These are phyloP conservation scores for Lophotis ruficrista DNA, from an alignment of 2,113 vertebrate genomes.

Conservation along the genomic window DNA sequence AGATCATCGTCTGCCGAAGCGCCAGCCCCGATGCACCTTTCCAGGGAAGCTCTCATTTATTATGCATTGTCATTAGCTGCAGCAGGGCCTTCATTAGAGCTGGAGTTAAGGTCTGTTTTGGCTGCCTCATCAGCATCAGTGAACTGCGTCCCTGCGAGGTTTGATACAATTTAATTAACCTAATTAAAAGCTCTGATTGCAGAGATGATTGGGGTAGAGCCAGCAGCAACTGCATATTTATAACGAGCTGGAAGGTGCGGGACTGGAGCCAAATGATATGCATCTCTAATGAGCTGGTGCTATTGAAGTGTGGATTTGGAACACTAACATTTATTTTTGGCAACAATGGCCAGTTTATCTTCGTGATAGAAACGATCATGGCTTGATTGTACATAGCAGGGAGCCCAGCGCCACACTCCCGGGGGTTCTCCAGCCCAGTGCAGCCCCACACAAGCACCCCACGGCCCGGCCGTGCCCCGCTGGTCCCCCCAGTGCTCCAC, in stretches of 20 bases:
- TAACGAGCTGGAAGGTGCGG: slow-evolving; percentile 95
- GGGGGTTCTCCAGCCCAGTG: background rate
- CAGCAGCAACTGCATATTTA: slow-evolving; percentile 93
- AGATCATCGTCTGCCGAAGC: slow-evolving; percentile 64
- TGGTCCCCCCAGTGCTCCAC: rapidly evolving
- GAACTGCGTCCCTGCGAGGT: slow-evolving; percentile 97
- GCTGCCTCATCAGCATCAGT: slow-evolving; percentile 96
- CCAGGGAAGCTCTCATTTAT: slow-evolving; percentile 76
- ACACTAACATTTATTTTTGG: slow-evolving; percentile 84
- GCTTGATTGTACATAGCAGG: background rate
- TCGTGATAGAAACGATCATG: slow-evolving; percentile 31
- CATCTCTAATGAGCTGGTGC: slow-evolving; percentile 91
- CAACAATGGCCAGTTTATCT: slow-evolving; percentile 80
- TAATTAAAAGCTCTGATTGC: slow-evolving; percentile 99
- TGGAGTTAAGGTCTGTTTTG: slow-evolving; percentile 89
- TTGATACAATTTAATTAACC: slow-evolving; percentile 99
- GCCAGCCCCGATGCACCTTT: slow-evolving; percentile 72
- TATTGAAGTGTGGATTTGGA: slow-evolving; percentile 77
- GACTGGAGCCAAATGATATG: slow-evolving; percentile 92
- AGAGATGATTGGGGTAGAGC: slow-evolving; percentile 97
- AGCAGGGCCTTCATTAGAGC: slow-evolving; percentile 81
- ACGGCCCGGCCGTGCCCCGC: background rate
- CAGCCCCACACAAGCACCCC: background rate
- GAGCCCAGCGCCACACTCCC: background rate
- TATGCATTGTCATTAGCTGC: slow-evolving; percentile 80